Percentiles rank a stretch among this genome's conserved stretches.
Evolutionary conservation across 2,888 invertebrate genomes (phyloP).

Genomic region (Cloeon dipterum): DNA sequence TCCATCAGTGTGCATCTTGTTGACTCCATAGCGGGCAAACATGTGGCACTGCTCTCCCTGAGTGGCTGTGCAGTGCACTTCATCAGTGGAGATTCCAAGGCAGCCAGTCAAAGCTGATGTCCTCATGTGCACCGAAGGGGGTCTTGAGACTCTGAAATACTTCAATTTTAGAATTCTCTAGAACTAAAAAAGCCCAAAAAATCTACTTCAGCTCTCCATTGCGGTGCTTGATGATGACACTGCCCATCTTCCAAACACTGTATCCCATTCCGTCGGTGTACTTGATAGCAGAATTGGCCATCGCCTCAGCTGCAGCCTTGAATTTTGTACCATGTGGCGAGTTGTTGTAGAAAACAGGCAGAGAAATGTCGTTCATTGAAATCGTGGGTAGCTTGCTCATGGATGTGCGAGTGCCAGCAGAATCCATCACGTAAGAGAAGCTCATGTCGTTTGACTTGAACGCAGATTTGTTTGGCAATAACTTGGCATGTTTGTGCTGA

Average conservation of each 20-base stretch:
- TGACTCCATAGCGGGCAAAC: background rate
- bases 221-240: background rate
- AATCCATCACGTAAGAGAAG: constrained; percentile 1
- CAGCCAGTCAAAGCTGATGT: background rate
- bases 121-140: background rate
- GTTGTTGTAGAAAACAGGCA: background rate
- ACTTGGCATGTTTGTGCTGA: background rate
- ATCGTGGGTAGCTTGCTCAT: background rate
- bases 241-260: background rate
- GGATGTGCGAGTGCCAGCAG: background rate
- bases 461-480: background rate
- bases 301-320: background rate
- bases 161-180: too few relatives aligned
- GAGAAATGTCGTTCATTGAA: background rate
- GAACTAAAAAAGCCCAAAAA: too few relatives aligned
- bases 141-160: background rate
- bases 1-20: constrained; percentile 1
- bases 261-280: background rate
- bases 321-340: background rate
- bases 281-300: background rate
- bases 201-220: background rate
- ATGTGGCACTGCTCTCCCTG: background rate
- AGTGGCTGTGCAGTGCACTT: background rate
- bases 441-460: background rate
- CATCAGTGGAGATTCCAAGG: background rate